phyloP scores from a whole-genome alignment of 2,888 invertebrate genomes.

The Myopa tessellatipennis region DNA sequence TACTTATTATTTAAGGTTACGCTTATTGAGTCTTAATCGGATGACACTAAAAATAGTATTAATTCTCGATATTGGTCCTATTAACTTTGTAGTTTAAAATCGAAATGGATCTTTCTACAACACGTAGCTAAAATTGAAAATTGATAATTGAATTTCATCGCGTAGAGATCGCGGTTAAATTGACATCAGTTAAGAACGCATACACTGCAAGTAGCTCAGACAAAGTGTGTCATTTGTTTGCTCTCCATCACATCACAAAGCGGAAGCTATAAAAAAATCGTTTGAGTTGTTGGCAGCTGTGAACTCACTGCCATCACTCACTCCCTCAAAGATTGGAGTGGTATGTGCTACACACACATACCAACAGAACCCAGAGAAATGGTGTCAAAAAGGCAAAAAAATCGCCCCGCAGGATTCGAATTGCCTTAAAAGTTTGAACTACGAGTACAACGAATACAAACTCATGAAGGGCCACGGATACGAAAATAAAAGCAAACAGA shows the following conservation, averaged over 20 bases:
- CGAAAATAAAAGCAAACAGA: not conserved
- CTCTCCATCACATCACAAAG: constrained; percentile 11
- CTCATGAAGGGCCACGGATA: not conserved
- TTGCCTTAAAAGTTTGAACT: constrained; percentile 9
- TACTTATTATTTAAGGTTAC: too few species aligned
- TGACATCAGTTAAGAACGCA: not conserved
- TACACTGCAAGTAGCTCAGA: constrained; percentile 6
- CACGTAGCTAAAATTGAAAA: too few species aligned
- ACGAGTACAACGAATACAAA: not conserved
- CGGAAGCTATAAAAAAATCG: constrained; percentile 36
- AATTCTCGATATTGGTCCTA: too few species aligned
- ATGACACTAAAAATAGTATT: too few species aligned
- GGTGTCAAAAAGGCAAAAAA: constrained; percentile 39
- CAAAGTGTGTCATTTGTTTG: not conserved
- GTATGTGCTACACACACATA: not conserved
- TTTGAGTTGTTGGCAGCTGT: constrained; percentile 24
- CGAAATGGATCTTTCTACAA: too few species aligned
- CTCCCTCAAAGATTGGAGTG: not conserved
- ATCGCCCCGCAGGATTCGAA: constrained; percentile 32
- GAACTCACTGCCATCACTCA: constrained; percentile 13
- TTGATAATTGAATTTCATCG: too few species aligned
- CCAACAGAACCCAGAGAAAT: not conserved
- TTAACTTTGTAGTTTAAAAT: too few species aligned
- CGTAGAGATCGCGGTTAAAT: not conserved
- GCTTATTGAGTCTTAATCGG: too few species aligned